Percentiles rank a stretch among this genome's conserved stretches.
These are phyloP conservation scores for Aphyosemion australe DNA, from an alignment of 2,113 vertebrate species.

Conservation along the genomic window DNA sequence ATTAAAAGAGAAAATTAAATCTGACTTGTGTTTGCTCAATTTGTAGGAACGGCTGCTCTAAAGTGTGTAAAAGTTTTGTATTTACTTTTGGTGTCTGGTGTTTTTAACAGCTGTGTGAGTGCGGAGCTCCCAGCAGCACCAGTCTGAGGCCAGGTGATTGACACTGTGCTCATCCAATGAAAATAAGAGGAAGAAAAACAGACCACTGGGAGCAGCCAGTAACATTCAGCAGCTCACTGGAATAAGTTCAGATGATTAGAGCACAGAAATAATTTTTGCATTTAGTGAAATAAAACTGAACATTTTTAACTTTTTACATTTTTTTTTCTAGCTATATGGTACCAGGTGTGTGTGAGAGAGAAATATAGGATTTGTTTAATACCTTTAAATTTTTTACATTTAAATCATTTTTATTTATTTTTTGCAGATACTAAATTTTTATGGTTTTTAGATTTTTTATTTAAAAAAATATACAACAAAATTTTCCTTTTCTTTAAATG, in stretches of 20 bases:
- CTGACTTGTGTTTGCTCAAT: too few relatives aligned
- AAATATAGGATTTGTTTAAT: background rate
- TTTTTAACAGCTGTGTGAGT: too few relatives aligned
- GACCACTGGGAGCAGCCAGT: slow-evolving; percentile 64
- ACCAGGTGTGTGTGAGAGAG: slow-evolving; percentile 8
- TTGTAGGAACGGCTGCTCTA: too few relatives aligned
- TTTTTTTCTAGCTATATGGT: background rate
- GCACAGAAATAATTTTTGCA: slow-evolving; percentile 4
- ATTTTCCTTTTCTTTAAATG: too few relatives aligned
- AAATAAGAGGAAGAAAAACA: slow-evolving; percentile 45
- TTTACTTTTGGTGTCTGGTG: too few relatives aligned
- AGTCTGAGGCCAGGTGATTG: slow-evolving; percentile 50
- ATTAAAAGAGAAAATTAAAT: slow-evolving; percentile 75
- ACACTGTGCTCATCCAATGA: slow-evolving; percentile 60
- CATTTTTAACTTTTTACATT: background rate
- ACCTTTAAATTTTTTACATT: background rate
- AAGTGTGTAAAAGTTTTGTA: too few relatives aligned
- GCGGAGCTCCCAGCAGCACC: too few relatives aligned
- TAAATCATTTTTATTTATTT: background rate
- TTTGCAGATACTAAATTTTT: too few relatives aligned
- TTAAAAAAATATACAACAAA: too few relatives aligned
- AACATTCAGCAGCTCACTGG: slow-evolving; percentile 32
- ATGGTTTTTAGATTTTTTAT: too few relatives aligned
- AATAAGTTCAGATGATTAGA: background rate
- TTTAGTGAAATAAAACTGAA: background rate